Conservation (phyloP, 2,797 vertebrate genomes). For the Alosa sapidissima region DNA sequence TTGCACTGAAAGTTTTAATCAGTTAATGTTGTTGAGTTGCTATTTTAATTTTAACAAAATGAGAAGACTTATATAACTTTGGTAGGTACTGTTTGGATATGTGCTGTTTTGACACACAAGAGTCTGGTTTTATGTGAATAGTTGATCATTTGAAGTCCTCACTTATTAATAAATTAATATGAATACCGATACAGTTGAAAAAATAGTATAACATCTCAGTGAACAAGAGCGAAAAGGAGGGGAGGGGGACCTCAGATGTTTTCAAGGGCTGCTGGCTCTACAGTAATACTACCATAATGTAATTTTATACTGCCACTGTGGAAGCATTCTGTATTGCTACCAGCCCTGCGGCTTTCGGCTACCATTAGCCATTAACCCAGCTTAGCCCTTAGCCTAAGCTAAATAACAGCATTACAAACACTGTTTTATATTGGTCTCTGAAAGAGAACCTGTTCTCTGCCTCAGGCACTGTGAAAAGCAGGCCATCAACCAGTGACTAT, state of each 20-base stretch:
- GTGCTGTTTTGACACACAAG: background rate
- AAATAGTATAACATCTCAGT: background rate
- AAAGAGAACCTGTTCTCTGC: background rate
- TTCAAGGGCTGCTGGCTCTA: background rate
- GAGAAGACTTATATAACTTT: background rate
- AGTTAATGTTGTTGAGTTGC: background rate
- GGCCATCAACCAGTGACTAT: background rate
- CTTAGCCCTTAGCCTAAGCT: conserved; percentile 3
- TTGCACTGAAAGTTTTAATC: background rate
- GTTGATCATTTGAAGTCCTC: background rate
- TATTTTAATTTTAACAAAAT: background rate
- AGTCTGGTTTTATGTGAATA: background rate
- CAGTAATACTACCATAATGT: background rate
- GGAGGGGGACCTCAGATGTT: background rate
- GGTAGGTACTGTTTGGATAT: background rate
- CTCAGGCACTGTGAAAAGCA: background rate
- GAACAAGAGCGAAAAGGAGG: background rate
- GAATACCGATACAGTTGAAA: background rate
- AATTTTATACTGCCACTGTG: background rate
- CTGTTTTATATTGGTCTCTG: conserved; percentile 19
- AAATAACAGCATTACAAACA: conserved; percentile 19
- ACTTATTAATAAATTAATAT: too few species aligned
- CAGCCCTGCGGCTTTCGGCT: conserved; percentile 11
- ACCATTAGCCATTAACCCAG: background rate
- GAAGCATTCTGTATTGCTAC: background rate